phyloP scores from a whole-genome alignment of 1,140 invertebrate genomes.

The Belonocnema kinseyi region DNA sequence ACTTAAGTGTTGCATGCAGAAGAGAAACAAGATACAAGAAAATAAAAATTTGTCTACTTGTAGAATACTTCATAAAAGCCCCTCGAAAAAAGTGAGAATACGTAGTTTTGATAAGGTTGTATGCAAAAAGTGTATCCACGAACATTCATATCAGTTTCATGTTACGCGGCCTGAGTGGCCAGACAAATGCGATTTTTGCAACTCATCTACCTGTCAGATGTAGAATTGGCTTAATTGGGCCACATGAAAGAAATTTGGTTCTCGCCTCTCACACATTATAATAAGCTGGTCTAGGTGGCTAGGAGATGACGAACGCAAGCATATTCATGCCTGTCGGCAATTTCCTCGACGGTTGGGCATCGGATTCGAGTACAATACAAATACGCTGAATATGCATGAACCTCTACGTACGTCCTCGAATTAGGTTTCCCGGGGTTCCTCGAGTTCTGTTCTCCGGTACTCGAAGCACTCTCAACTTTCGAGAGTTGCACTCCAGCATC shows the following conservation, averaged over 20 bases:
- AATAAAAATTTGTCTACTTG: too few relatives aligned
- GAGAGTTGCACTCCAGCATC: slow-evolving; percentile 53
- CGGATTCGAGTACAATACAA: slow-evolving; percentile 65
- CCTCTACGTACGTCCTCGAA: slow-evolving; percentile 66
- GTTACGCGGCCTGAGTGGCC: too few relatives aligned
- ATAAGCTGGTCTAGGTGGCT: neutral
- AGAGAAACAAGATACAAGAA: too few relatives aligned
- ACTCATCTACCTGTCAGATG: neutral
- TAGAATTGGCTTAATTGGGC: neutral
- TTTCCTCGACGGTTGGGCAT: slow-evolving; percentile 59
- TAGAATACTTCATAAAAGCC: too few relatives aligned
- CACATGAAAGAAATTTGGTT: neutral
- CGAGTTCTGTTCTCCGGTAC: slow-evolving; percentile 60
- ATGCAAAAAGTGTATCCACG: too few relatives aligned
- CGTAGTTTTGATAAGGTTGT: too few relatives aligned
- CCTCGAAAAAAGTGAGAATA: too few relatives aligned
- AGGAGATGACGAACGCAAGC: slow-evolving; percentile 36
- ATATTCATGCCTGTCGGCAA: slow-evolving; percentile 58
- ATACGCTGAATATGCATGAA: slow-evolving; percentile 73
- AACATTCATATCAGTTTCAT: too few relatives aligned
- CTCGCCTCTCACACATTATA: slow-evolving; percentile 15
- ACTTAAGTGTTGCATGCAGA: too few relatives aligned
- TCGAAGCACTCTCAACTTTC: slow-evolving; percentile 58
- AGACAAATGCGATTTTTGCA: too few relatives aligned
- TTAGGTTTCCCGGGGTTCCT: slow-evolving; percentile 66